A percentile compares a stretch with the other conserved stretches of the same genome.
These are phyloP conservation scores for Chrysocyon brachyurus DNA, from an alignment of 2,797 vertebrate species.

Conservation along the genomic window DNA sequence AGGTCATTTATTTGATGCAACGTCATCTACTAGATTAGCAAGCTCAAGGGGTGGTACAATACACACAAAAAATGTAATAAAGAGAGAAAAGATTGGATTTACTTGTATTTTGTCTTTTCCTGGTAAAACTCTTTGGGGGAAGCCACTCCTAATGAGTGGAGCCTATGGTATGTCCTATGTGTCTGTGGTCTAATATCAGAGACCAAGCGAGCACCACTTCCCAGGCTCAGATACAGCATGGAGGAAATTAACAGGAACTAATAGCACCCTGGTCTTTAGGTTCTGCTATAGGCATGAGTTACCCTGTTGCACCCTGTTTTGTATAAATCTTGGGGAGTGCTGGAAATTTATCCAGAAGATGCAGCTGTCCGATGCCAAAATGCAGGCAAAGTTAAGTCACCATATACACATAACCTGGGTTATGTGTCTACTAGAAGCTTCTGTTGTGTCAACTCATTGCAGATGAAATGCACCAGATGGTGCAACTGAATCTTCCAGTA, in stretches of 20 bases:
- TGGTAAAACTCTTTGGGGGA: neutral
- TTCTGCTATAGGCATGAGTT: neutral
- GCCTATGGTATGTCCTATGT: rapidly evolving
- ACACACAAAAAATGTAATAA: neutral
- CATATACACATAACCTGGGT: neutral
- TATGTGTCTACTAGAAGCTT: neutral
- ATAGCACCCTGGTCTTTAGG: neutral
- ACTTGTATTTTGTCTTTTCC: neutral
- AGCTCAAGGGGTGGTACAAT: neutral
- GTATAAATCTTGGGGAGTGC: neutral
- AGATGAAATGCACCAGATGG: neutral
- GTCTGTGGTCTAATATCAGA: rapidly evolving
- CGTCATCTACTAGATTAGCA: neutral
- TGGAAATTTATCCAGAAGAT: neutral
- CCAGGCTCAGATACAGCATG: rapidly evolving
- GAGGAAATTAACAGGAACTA: neutral
- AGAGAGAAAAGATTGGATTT: neutral
- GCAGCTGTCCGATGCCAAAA: neutral
- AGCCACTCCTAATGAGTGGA: neutral
- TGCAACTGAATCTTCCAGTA: neutral
- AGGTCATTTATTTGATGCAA: slow-evolving; percentile 22
- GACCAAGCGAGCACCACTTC: rapidly evolving
- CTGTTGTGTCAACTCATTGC: neutral
- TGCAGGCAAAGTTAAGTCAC: neutral
- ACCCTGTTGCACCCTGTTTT: neutral